Conservation (phyloP, 1,140 invertebrate genomes). For the Battus philenor region DNA sequence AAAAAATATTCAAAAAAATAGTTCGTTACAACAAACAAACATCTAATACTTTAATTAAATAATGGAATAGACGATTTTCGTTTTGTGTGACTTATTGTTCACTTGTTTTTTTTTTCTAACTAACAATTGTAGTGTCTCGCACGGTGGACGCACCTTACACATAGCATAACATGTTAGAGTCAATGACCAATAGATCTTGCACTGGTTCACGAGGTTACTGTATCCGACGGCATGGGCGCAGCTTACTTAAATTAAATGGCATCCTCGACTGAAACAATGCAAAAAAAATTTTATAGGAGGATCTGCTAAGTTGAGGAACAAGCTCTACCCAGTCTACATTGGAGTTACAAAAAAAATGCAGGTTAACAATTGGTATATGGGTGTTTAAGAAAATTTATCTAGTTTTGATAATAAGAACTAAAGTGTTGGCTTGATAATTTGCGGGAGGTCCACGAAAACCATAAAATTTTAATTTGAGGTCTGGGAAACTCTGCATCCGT, state of each 20-base stretch:
- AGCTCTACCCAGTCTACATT: too few relatives aligned
- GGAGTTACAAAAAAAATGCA: too few relatives aligned
- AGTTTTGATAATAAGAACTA: too few relatives aligned
- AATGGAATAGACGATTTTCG: constrained; percentile 68
- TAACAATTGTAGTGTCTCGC: constrained; percentile 22
- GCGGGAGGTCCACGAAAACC: too few relatives aligned
- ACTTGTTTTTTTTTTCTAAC: constrained; percentile 47
- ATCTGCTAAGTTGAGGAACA: too few relatives aligned
- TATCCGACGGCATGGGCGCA: constrained; percentile 50
- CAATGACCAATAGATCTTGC: constrained; percentile 23
- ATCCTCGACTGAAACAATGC: constrained; percentile 58
- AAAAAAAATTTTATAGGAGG: constrained; percentile 1
- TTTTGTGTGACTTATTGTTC: constrained; percentile 50
- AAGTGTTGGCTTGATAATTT: too few relatives aligned
- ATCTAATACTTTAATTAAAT: constrained; percentile 60
- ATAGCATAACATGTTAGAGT: constrained; percentile 20
- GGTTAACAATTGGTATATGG: too few relatives aligned
- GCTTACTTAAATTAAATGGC: constrained; percentile 70
- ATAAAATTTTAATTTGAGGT: too few relatives aligned
- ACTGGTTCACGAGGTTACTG: constrained; percentile 41
- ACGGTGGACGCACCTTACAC: constrained; percentile 7
- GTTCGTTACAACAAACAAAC: constrained; percentile 67
- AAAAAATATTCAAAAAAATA: constrained; percentile 63
- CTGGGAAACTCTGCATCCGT: too few relatives aligned
- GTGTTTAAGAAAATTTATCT: too few relatives aligned